Evolutionary conservation across 2,888 invertebrate genomes (phyloP), one percentile per base, ranked within the genome.

Genomic region (Atrina japonica): DNA sequence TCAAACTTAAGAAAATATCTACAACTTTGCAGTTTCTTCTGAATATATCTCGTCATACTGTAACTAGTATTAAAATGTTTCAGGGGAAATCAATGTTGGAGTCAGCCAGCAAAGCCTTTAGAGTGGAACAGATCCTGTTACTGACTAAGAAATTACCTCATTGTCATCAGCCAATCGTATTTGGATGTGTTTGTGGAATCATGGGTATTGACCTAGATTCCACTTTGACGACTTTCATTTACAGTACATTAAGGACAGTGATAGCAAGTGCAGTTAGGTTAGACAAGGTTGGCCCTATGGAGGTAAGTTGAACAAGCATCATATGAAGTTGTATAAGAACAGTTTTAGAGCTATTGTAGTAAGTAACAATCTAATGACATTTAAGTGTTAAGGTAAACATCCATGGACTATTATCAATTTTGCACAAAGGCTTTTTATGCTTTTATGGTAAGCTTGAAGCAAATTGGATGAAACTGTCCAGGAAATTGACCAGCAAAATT

Each of bases 201-300:
- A 74, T 84, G 49, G 80, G 76, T 11, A 47, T 84, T 3, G 67
- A 76, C 35, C 52, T 77, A 21, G 66, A 76, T 2, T 49, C 77
- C 21, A 70, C 79, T 6, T 41, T 75, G 66, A 60, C 74, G 0
- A 67, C 82, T 1, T 86, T 80, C 66, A 55, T 86, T 27, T 86
- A 70, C 45, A 75, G 66, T 16, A 56, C 70, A 7, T 29, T 81
- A 6, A 76, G 82, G 21, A 77, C 82, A n/a, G 53, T 78, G 0
- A 56, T 83, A 21, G 80, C 84, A 7, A 82, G 81, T 65, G 79
- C 83, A 59, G 79, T 86, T 2, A 71, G 84, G 27, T 73, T 84
- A 40, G 85, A 83, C 53, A 76, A 50, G 64, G 50, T 83, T 16
- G 85, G 85, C 18, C 80, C 84, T 14, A 76, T 84, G 30, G 80